A percentile compares a stretch with the other conserved stretches of the same genome.
Conservation (phyloP, 2,888 invertebrate species). For the Loripinus fragilis region DNA sequence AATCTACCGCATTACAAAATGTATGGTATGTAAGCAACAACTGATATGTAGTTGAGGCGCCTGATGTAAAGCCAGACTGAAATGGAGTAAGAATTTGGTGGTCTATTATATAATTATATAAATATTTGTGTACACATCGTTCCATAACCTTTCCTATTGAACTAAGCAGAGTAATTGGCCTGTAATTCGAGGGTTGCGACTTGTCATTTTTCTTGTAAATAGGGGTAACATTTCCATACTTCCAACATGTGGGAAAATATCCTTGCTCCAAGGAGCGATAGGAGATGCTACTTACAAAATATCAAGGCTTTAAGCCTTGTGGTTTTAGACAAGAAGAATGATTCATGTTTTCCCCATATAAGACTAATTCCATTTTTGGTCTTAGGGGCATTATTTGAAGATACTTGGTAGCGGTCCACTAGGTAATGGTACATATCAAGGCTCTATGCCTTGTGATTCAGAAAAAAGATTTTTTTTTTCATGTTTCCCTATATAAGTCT, state of each 20-base stretch:
- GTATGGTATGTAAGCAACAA: neutral
- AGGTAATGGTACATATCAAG: no score
- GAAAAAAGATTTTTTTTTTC: no score
- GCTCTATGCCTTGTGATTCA: no score
- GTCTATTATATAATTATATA: neutral
- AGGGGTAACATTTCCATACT: slow-evolving; percentile 22
- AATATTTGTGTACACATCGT: slow-evolving; percentile 21
- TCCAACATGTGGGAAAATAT: slow-evolving; percentile 23
- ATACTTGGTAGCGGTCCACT: no score
- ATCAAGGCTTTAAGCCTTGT: no score
- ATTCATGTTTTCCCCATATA: no score
- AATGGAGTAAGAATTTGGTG: neutral
- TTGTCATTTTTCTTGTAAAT: slow-evolving; percentile 26
- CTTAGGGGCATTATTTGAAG: no score
- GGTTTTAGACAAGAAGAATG: no score
- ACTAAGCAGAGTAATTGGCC: slow-evolving; percentile 23
- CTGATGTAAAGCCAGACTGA: neutral
- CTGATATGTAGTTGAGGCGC: neutral
- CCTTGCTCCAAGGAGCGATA: neutral
- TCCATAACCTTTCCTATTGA: slow-evolving; percentile 24
- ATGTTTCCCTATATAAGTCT: no score
- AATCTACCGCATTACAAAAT: neutral
- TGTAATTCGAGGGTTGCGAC: no score
- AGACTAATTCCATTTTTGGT: no score
- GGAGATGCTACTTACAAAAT: no score